Evolutionary conservation across 1,140 invertebrate species (phyloP), one percentile per base, ranked within the genome.

Genomic region (Eriocheir sinensis): DNA sequence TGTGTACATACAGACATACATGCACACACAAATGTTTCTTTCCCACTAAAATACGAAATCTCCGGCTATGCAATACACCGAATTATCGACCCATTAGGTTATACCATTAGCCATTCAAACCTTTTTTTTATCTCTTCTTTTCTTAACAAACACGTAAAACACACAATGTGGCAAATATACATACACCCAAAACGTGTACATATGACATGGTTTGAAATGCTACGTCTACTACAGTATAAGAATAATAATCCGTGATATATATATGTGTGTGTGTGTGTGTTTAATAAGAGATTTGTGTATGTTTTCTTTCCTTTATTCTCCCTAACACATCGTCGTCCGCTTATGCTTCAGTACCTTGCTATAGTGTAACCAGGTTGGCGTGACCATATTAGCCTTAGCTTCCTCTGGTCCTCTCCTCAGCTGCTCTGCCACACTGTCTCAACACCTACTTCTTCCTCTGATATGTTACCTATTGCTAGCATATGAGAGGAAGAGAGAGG

Each of bases 221-320:
- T 72, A 72, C 60, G 6, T 4, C 60, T 72, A 72, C 4, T 12
- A 72, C 60, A 72, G 60, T 72, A 72, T 72, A 72, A 72, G 60
- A 72, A 72, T 72, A 72, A 72, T 72, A 72, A 72, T 72, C 60
- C n/a, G 60, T 72, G 60, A 72, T 72, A 72, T 72, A 60, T 60
- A 72, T 72, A 72, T 72, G 15, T n/a, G 21, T 72, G 8, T n/a
- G n/a, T n/a, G n/a, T n/a, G n/a, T n/a, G n/a, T n/a, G n/a, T n/a
- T n/a, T n/a, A n/a, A n/a, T n/a, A n/a, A n/a, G n/a, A n/a, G n/a
- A n/a, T n/a, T n/a, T n/a, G n/a, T n/a, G n/a, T n/a, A n/a, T n/a
- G 60, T n/a, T n/a, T 6, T 48, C 15, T 48, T 48, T 48, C 44
- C 15, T 48, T 48, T 48, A 15, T 15, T 48, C 8, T 72, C n/a